Conservation (phyloP, 2,888 invertebrate species). For the Ochropleura leucogaster region DNA sequence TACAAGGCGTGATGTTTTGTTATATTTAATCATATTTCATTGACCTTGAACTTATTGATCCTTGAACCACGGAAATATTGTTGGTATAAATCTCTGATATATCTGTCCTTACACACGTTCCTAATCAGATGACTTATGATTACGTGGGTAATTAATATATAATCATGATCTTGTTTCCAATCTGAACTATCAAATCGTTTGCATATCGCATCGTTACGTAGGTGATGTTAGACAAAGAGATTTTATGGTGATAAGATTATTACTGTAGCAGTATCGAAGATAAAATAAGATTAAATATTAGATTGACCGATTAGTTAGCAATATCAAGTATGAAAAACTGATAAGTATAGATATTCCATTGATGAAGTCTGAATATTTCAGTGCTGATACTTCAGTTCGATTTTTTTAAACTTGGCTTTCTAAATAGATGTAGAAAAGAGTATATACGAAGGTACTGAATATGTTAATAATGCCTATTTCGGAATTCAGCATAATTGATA, state of each 20-base stretch:
- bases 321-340: conserved; percentile 4
- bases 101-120: not conserved
- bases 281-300: conserved; percentile 4
- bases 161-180: conserved; percentile 13
- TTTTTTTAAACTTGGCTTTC: not conserved
- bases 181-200: conserved; percentile 11
- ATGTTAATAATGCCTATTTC: not conserved
- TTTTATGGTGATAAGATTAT: not conserved
- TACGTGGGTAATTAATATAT: not conserved
- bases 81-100: not conserved
- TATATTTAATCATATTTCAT: not conserved
- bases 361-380: not conserved
- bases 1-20: too few species aligned
- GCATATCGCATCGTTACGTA: conserved; percentile 3
- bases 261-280: not conserved
- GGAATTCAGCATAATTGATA: not conserved
- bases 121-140: not conserved
- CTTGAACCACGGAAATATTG: conserved; percentile 6
- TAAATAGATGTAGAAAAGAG: not conserved
- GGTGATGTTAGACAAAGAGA: not conserved
- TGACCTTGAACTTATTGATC: conserved; percentile 3
- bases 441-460: not conserved
- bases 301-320: conserved; percentile 27
- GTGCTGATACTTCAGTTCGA: not conserved
- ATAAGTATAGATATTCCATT: not conserved